Percentiles rank a stretch among this genome's conserved stretches.
These are phyloP conservation scores for Iphiclides podalirius DNA, from an alignment of 2,888 invertebrate species.

Conservation along the genomic window DNA sequence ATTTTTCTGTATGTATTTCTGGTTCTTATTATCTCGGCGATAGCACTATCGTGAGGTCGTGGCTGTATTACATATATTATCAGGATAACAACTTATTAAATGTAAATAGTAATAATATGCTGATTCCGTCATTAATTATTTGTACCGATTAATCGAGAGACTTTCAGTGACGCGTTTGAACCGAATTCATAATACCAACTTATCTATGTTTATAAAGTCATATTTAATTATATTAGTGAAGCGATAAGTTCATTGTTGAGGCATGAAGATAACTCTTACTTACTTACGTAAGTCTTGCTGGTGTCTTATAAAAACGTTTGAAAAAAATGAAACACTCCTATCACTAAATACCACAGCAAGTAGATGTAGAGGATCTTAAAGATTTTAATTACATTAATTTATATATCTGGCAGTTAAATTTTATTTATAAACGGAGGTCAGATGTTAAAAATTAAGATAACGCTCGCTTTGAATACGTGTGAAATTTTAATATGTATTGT, in stretches of 20 bases:
- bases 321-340: too few relatives aligned
- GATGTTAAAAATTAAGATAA: constrained; percentile 1
- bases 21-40: background rate
- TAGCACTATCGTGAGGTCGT: background rate
- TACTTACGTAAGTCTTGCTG: constrained; percentile 4
- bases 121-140: constrained; percentile 5
- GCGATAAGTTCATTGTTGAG: constrained; percentile 17
- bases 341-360: too few relatives aligned
- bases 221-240: constrained; percentile 17
- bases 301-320: background rate
- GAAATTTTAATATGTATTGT: background rate
- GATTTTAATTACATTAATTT: too few relatives aligned
- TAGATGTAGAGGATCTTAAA: too few relatives aligned
- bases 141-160: background rate
- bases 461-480: background rate
- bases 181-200: constrained; percentile 9
- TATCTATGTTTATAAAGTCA: constrained; percentile 23
- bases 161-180: constrained; percentile 9
- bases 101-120: constrained; percentile 11
- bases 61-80: background rate
- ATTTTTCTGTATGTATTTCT: constrained; percentile 3
- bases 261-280: constrained; percentile 20
- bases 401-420: background rate
- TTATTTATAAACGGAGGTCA: background rate
- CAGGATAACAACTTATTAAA: background rate